Evolutionary conservation across 1,140 invertebrate species (phyloP).

Genomic region (Orchestia grillus): DNA sequence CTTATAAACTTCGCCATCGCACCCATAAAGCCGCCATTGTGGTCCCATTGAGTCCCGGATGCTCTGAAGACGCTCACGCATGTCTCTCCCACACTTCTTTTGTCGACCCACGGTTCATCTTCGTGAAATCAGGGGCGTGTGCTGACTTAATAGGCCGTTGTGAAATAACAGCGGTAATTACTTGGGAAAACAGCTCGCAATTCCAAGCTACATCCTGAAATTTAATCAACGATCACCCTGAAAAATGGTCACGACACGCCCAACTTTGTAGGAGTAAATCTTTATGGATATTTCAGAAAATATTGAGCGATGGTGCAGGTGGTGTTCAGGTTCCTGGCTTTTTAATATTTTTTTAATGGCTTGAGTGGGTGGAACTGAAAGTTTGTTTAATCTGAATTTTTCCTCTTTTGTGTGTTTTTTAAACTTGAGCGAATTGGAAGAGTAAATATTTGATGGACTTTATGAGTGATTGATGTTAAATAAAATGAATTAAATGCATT

Average conservation of each 20-base stretch:
- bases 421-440: neutral
- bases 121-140: slow-evolving; percentile 5
- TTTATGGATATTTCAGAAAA: neutral
- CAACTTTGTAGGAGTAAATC: neutral
- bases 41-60: slow-evolving; percentile 30
- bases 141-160: slow-evolving; percentile 6
- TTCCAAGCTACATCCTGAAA: neutral
- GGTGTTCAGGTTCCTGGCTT: neutral
- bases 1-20: slow-evolving; percentile 50
- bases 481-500: neutral
- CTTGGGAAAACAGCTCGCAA: neutral
- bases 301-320: neutral
- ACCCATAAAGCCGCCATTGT: slow-evolving; percentile 7
- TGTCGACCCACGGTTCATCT: neutral
- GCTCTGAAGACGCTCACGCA: neutral
- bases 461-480: neutral
- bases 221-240: neutral
- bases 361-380: neutral
- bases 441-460: neutral
- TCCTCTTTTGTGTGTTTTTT: neutral
- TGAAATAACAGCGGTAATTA: slow-evolving; percentile 7
- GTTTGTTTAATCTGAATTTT: neutral
- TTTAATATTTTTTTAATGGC: neutral
- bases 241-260: neutral
- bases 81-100: slow-evolving; percentile 21